These are phyloP conservation scores for Psittacula derbiana DNA, from an alignment of 2,797 vertebrate species.

Conservation along the genomic window DNA sequence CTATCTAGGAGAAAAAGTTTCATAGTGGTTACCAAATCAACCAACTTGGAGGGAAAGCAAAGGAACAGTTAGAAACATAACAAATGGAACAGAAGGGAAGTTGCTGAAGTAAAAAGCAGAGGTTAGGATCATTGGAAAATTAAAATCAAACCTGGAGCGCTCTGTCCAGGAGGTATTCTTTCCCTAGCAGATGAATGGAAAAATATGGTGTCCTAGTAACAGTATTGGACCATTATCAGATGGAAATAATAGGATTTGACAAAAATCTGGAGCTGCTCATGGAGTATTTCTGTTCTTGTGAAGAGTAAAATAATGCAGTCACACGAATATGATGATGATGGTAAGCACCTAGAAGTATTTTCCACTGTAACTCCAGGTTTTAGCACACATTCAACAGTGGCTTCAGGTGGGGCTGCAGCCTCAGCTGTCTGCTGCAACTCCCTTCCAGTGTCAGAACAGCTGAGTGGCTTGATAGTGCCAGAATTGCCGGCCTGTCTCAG, in stretches of 20 bases:
- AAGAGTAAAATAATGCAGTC: neutral
- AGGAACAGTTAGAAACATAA: neutral
- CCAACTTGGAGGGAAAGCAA: neutral
- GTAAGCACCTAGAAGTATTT: neutral
- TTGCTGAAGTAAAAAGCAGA: neutral
- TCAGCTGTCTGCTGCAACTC: neutral
- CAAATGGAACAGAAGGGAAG: neutral
- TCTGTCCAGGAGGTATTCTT: neutral
- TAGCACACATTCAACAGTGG: accelerated
- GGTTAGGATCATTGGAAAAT: neutral
- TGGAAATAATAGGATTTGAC: neutral
- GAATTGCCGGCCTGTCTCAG: neutral
- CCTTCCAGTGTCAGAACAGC: accelerated
- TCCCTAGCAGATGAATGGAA: neutral
- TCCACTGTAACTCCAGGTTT: neutral
- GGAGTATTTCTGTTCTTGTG: neutral
- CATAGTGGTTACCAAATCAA: neutral
- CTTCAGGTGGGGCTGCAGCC: neutral
- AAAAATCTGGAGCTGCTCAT: neutral
- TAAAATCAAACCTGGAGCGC: neutral
- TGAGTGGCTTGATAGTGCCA: neutral
- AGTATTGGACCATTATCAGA: neutral
- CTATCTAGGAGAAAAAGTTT: neutral
- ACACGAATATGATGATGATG: neutral
- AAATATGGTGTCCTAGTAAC: neutral